Conservation (phyloP, 2,888 invertebrate species). For the Melikaiella ostensackeni region DNA sequence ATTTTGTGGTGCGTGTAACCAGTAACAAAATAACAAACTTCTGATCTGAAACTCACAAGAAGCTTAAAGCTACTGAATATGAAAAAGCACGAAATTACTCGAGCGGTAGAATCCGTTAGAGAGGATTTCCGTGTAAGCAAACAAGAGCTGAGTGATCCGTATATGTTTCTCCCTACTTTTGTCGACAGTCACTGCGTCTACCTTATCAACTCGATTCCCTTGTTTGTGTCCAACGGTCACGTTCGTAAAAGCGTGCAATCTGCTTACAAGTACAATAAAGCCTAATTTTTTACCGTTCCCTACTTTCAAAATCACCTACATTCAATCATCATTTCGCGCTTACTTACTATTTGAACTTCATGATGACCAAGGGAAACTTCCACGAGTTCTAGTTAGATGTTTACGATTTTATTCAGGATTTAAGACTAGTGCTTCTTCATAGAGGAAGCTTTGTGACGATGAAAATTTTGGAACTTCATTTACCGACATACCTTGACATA, state of each 20-base stretch:
- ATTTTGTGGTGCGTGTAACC: not conserved
- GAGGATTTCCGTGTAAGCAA: conserved; percentile 77
- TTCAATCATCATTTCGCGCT: not conserved
- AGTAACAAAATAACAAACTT: not conserved
- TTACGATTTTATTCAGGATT: no score
- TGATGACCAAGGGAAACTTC: not conserved
- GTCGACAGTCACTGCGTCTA: conserved; percentile 53
- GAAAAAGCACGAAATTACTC: conserved; percentile 68
- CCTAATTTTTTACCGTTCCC: conserved; percentile 38
- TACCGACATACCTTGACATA: no score
- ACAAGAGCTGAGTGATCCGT: conserved; percentile 69
- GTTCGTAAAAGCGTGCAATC: conserved; percentile 64
- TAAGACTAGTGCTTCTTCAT: no score
- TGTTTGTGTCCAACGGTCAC: conserved; percentile 60
- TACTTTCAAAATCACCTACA: not conserved
- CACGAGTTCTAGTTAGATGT: not conserved
- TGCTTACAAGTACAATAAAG: conserved; percentile 65
- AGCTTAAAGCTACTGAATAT: conserved; percentile 53
- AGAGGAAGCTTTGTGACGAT: no score
- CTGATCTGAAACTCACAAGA: conserved; percentile 19
- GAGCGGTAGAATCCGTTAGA: conserved; percentile 75
- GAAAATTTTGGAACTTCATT: no score
- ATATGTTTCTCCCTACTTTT: conserved; percentile 63
- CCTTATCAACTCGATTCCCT: conserved; percentile 62
- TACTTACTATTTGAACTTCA: not conserved